Evolutionary conservation across 2,113 vertebrate genomes (phyloP).

Genomic region (Zapus hudsonius): DNA sequence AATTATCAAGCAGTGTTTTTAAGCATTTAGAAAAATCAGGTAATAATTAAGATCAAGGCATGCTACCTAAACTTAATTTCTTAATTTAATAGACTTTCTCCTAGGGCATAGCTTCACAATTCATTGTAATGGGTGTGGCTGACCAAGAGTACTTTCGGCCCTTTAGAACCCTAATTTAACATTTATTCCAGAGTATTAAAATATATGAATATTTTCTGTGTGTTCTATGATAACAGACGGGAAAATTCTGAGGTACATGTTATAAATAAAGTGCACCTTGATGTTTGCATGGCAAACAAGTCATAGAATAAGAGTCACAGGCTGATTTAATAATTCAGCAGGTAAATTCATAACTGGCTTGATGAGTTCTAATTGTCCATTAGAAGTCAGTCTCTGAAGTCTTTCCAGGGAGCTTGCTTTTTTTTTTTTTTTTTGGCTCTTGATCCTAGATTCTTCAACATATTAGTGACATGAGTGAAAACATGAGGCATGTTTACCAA

Average conservation of each 20-base stretch:
- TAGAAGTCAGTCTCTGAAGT: neutral
- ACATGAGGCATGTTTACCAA: neutral
- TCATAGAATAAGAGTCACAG: neutral
- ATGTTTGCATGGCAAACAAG: constrained; percentile 5
- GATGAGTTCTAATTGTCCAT: neutral
- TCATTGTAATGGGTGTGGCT: neutral
- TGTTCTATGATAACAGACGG: neutral
- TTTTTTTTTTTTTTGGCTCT: no score
- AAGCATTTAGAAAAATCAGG: constrained; percentile 8
- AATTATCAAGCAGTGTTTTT: constrained; percentile 50
- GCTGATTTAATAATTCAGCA: constrained; percentile 2
- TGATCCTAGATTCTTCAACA: neutral
- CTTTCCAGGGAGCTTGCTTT: neutral
- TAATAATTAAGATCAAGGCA: constrained; percentile 3
- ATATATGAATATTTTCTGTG: neutral
- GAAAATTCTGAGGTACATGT: neutral
- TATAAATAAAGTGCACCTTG: neutral
- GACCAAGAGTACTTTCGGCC: constrained; percentile 6
- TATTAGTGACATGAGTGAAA: neutral
- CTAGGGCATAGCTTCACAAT: neutral
- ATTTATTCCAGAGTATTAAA: neutral
- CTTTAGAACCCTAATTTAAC: neutral
- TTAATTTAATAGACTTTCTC: constrained; percentile 2
- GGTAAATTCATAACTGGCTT: neutral
- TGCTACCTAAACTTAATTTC: constrained; percentile 6